These are phyloP conservation scores for Steinernema hermaphroditum DNA, from an alignment of 2,888 invertebrate species.

Conservation along the genomic window DNA sequence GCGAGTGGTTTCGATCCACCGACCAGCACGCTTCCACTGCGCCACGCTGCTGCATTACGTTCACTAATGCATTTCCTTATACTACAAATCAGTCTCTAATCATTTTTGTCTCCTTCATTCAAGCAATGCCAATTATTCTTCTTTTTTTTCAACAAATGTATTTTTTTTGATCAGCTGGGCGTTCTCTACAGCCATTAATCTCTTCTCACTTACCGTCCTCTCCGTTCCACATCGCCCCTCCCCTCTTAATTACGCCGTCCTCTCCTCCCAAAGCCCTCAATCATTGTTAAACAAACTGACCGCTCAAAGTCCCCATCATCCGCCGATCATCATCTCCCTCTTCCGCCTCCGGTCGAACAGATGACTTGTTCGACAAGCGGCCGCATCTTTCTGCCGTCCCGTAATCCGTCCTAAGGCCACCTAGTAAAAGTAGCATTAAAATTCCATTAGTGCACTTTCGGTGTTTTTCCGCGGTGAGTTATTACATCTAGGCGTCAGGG, in stretches of 20 bases:
- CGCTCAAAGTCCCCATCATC: neutral
- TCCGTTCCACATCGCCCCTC: no score
- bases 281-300: constrained; percentile 5
- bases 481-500: no score
- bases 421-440: neutral
- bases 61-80: no score
- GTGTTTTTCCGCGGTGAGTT: no score
- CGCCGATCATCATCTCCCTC: neutral
- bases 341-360: neutral
- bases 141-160: neutral
- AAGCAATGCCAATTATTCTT: neutral
- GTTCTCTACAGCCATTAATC: no score
- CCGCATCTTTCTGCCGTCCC: neutral
- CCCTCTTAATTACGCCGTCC: no score
- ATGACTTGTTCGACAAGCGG: neutral
- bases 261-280: no score
- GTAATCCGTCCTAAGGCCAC: neutral
- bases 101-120: no score
- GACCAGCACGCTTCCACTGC: constrained; percentile 76
- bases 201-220: no score
- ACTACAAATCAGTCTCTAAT: no score
- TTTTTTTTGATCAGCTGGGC: neutral
- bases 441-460: neutral
- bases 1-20: constrained; percentile 70
- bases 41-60: constrained; percentile 21